Evolutionary conservation across 2,113 vertebrate species (phyloP), one percentile per base, ranked within the genome.

Genomic region (Perca fluviatilis): DNA sequence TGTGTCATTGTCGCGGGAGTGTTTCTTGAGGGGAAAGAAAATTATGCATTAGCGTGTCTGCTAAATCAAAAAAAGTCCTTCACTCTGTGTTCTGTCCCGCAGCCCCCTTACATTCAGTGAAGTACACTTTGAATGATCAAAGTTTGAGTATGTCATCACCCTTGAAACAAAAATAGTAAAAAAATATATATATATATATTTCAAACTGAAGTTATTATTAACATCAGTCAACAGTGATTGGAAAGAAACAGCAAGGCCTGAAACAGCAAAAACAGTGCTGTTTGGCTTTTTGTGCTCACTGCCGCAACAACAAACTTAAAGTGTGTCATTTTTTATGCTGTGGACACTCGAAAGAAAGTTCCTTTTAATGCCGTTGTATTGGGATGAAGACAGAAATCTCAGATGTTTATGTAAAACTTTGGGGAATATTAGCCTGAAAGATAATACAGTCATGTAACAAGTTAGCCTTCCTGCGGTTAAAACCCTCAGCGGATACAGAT

Each of bases 141-240:
- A 83, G 83, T 85, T 84, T 61, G 60, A 46, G 60, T 19, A 65
- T 85, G 74, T 80, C 80, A 54, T 56, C 23, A 25, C 36, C 0
- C 53, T 66, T 69, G 23, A 53, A 77, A 81, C 21, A 63, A n/a
- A 80, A 72, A 61, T 65, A 67, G 43, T n/a, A 7, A 76, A 51
- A 79, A 6, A 6, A 6, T 33, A 33, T 27, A 49, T 13, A 30
- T 10, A 8, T 36, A 36, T 1, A 40, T 43, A 40, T 74, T 81
- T 84, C 74, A 77, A 69, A 63, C 40, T 23, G 23, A 23, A 53
- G 67, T 70, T 91, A 87, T 86, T 84, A 70, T 87, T 85, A 90
- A 68, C 65, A 82, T 63, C 64, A 83, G 56, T 78, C 65, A 49
- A 4, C 70, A 64, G 50, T 16, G 43, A 77, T 27, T 36, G n/a